Evolutionary conservation across 2,797 vertebrate genomes (phyloP).

Genomic region (Mus spretus): DNA sequence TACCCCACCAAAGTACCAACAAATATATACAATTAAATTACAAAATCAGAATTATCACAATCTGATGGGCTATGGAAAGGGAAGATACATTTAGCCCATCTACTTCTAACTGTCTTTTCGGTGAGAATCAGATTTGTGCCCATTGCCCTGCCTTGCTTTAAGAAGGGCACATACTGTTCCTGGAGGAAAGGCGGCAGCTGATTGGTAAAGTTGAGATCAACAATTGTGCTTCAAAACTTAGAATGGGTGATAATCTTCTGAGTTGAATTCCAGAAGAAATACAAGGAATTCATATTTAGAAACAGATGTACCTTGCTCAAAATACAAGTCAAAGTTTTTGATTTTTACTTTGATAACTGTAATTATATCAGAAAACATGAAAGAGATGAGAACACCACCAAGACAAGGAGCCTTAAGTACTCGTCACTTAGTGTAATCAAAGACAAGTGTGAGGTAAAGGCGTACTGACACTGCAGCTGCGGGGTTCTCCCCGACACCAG

Average conservation of each 20-base stretch:
- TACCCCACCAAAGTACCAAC: constrained; percentile 54
- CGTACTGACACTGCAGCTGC: background rate
- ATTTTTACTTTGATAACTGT: constrained; percentile 47
- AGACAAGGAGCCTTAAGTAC: constrained; percentile 8
- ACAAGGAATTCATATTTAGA: constrained; percentile 43
- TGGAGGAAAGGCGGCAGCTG: constrained; percentile 38
- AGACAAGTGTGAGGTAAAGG: background rate
- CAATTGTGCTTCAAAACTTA: constrained; percentile 47
- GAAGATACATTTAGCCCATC: constrained; percentile 13
- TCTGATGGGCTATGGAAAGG: constrained; percentile 10
- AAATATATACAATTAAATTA: constrained; percentile 56
- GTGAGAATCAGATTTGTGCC: background rate
- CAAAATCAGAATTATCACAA: constrained; percentile 45
- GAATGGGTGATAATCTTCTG: background rate
- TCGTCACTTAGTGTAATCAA: background rate
- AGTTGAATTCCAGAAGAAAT: constrained; percentile 53
- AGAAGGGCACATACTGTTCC: background rate
- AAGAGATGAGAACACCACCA: constrained; percentile 21
- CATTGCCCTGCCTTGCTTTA: background rate
- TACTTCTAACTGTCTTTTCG: background rate
- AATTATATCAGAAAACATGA: constrained; percentile 58
- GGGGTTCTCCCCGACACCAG: background rate
- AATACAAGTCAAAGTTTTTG: constrained; percentile 3
- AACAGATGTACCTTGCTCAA: constrained; percentile 61
- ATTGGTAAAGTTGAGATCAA: constrained; percentile 44